Conservation (phyloP, 2,113 vertebrate genomes). For the Chloroceryle aenea region DNA sequence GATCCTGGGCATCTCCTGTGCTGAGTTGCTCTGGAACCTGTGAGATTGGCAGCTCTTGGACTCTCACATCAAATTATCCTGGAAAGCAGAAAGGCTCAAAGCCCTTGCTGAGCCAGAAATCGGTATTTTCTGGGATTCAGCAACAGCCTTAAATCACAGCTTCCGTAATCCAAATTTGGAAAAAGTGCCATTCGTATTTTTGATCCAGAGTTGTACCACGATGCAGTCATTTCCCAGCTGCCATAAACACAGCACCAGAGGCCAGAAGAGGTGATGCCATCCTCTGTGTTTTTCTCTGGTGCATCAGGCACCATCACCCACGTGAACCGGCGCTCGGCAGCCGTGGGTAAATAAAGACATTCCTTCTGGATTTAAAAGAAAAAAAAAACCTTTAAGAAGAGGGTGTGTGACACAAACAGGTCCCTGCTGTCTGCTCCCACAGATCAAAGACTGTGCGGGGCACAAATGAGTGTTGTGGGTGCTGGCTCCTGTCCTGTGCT, state of each 20-base stretch:
- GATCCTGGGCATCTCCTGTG: background rate
- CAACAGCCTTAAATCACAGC: background rate
- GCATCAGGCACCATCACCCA: background rate
- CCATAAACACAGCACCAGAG: background rate
- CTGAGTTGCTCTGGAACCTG: background rate
- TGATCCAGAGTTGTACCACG: fast-evolving
- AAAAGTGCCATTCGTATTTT: background rate
- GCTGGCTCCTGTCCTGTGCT: background rate
- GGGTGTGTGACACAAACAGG: background rate
- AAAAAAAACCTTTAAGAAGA: background rate
- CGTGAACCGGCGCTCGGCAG: background rate
- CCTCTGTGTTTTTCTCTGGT: fast-evolving
- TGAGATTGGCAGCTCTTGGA: background rate
- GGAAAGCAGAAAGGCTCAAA: conserved; percentile 8
- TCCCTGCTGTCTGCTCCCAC: background rate
- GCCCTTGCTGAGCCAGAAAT: background rate
- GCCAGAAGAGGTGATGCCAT: background rate
- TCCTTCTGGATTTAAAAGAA: background rate
- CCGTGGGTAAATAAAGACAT: background rate
- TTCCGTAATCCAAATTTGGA: background rate
- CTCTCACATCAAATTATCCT: conserved; percentile 17
- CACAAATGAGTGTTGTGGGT: background rate
- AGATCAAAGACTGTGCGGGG: fast-evolving
- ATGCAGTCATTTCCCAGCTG: fast-evolving
- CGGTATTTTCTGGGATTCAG: background rate